These are phyloP conservation scores for Nephrotoma guestfalica DNA, from an alignment of 2,888 invertebrate genomes.

Conservation along the genomic window DNA sequence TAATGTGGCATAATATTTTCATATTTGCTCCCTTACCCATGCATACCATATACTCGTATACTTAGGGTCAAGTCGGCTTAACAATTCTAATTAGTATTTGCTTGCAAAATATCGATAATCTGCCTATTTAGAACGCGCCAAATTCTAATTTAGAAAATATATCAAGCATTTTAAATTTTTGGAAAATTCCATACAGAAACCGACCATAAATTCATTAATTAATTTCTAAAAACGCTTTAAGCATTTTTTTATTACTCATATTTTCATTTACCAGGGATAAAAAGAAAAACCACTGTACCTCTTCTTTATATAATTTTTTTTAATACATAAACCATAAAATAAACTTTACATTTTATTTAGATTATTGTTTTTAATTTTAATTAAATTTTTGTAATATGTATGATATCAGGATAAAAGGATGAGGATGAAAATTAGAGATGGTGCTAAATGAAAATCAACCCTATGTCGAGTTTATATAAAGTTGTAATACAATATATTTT, in stretches of 20 bases:
- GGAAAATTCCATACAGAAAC: not conserved
- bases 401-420: not conserved
- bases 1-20: too few species aligned
- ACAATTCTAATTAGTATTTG: too few species aligned
- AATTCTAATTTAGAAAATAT: too few species aligned
- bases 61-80: too few species aligned
- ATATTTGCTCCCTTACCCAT: too few species aligned
- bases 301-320: not conserved
- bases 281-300: not conserved
- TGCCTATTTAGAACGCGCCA: too few species aligned
- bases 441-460: not conserved
- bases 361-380: not conserved
- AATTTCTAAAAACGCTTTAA: not conserved
- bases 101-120: too few species aligned
- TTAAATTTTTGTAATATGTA: not conserved
- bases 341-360: not conserved
- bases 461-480: too few species aligned
- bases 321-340: not conserved
- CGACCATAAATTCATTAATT: not conserved
- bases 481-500: too few species aligned
- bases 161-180: not conserved
- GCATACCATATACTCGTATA: too few species aligned
- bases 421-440: not conserved
- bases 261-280: not conserved
- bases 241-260: not conserved